A percentile compares a stretch with the other conserved stretches of the same genome.
Conservation (phyloP, 2,888 invertebrate genomes). For the Helleia helle region DNA sequence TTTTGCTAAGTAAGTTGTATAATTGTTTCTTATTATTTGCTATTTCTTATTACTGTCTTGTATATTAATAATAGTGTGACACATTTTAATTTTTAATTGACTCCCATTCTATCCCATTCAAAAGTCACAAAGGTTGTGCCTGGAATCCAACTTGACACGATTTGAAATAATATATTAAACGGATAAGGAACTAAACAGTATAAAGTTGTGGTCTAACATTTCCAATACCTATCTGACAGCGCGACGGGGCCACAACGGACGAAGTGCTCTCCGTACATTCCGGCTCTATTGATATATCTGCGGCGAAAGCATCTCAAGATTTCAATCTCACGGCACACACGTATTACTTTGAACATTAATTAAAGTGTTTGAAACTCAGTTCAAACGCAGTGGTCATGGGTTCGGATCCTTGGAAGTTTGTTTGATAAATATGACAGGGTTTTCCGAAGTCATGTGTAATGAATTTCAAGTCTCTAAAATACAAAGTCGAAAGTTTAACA, state of each 20-base stretch:
- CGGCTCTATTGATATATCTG: constrained; percentile 15
- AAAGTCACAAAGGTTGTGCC: background rate
- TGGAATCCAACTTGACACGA: background rate
- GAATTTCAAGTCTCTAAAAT: no score
- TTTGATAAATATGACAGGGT: no score
- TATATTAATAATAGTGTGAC: no score
- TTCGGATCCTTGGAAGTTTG: no score
- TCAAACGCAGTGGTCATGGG: background rate
- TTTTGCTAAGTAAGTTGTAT: no score
- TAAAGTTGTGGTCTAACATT: background rate
- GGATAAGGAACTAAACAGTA: background rate
- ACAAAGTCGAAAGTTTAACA: no score
- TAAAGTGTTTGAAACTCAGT: no score
- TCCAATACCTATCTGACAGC: background rate
- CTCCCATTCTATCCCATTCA: no score
- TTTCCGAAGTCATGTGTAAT: no score
- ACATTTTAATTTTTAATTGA: no score
- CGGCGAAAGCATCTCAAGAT: constrained; percentile 17
- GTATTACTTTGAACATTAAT: constrained; percentile 13
- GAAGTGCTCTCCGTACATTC: background rate
- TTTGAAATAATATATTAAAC: background rate
- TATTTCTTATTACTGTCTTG: no score
- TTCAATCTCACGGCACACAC: constrained; percentile 18
- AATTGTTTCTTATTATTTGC: no score
- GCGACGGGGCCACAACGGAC: background rate